Base-by-base conservation (phyloP, 64 coral and sea anemone genomes). In the Cladopsammia gracilis region DNA sequence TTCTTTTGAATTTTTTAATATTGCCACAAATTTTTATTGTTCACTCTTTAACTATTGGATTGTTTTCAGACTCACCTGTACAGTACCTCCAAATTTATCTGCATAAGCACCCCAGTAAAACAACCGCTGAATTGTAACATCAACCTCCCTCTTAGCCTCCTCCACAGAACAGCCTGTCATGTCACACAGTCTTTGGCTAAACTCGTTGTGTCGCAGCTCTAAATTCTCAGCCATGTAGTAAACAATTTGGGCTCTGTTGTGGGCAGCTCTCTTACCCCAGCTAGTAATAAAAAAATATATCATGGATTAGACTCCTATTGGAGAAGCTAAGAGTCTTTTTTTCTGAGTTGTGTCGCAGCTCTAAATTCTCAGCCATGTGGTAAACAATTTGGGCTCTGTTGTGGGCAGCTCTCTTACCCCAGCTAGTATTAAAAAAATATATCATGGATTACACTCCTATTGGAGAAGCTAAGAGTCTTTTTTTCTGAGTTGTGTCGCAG, bases 191-290 rank as follows among this genome's bases (percentile, higher is more conserved):
- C 94, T 82, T 49, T 83, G 48, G 46, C 94, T 92, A 68, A 98
- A 68, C 56, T 98, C 97, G 20, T 34, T 69, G 67, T 75, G 94
- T 46, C 97, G 85, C 18, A 90, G 51, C 83, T 98, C 97, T 47
- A 98, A 72, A 26, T 98, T 98, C 48, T 98, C 97, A 12, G 97
- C 97, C 90, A 98, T 93, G 52, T 98, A 98, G 87, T 98, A 98
- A 19, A 98, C 86, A 43, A 98, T 95, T 60, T 98, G 97, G 12
- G 97, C 94, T 70, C 97, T 78, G 68, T 93, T 96, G 62, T 98
- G 97, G 58, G 94, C 91, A 16, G 97, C 94, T 49, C 94, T 86
- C 68, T 98, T 98, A 4, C 97, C 94, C 97, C 97, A 98, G 16
- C 97, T 98, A 64, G 34, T 34, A 0, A 18, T 75, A 46, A 64